Evolutionary conservation across 1,140 invertebrate genomes (phyloP).

Genomic region (Zaprionus nigranus): DNA sequence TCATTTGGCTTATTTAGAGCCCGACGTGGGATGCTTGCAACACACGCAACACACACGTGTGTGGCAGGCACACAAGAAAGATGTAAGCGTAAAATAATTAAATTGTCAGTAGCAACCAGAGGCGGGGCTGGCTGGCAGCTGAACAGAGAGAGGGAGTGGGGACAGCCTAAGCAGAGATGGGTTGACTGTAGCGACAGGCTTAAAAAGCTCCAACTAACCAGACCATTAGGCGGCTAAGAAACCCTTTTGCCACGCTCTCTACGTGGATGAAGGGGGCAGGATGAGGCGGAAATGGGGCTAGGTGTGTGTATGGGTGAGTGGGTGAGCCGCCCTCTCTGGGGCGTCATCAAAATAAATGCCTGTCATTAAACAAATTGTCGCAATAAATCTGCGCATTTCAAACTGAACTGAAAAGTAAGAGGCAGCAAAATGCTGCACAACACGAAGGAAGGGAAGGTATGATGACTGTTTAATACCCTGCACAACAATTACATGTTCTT

Average conservation of each 20-base stretch:
- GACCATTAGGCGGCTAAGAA: slow-evolving; percentile 64
- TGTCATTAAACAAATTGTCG: slow-evolving; percentile 84
- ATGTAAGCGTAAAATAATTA: slow-evolving; percentile 73
- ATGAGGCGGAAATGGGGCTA: not conserved
- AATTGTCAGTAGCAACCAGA: slow-evolving; percentile 75
- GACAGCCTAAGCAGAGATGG: not conserved
- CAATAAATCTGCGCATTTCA: slow-evolving; percentile 81
- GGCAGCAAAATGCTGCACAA: slow-evolving; percentile 37
- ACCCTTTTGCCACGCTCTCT: slow-evolving; percentile 56
- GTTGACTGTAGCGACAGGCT: slow-evolving; percentile 1
- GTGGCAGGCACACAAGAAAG: slow-evolving; percentile 34
- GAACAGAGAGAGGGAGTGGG: not conserved
- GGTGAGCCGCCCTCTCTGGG: slow-evolving; percentile 20
- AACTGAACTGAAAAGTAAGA: slow-evolving; percentile 71
- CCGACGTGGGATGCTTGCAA: slow-evolving; percentile 12
- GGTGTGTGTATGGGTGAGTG: not conserved
- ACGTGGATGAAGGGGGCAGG: too few species aligned
- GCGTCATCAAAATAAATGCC: slow-evolving; percentile 82
- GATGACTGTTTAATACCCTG: not conserved
- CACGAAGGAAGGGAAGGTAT: not conserved
- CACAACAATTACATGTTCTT: too few species aligned
- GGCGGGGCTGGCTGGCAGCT: slow-evolving; percentile 5
- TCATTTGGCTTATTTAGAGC: slow-evolving; percentile 43
- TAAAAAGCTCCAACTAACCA: slow-evolving; percentile 23
- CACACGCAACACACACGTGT: slow-evolving; percentile 3